Evolutionary conservation across 2,113 vertebrate genomes (phyloP).

Genomic region (Empidonax traillii): DNA sequence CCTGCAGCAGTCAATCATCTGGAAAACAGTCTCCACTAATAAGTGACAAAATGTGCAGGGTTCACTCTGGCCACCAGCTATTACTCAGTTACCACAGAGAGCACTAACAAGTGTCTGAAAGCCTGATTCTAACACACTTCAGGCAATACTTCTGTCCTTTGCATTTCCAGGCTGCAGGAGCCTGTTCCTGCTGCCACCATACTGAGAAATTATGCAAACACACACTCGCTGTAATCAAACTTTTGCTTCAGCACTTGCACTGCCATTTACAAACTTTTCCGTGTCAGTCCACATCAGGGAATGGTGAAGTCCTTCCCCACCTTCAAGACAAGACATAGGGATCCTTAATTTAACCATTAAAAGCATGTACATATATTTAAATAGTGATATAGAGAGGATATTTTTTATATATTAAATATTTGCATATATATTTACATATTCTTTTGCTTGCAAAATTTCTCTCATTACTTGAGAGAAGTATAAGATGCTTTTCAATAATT

Average conservation of each 20-base stretch:
- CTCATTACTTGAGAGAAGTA: neutral
- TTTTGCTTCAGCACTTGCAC: neutral
- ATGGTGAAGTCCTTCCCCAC: neutral
- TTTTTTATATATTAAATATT: neutral
- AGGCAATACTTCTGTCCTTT: neutral
- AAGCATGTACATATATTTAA: neutral
- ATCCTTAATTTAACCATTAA: neutral
- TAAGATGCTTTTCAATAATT: neutral
- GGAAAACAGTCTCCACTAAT: neutral
- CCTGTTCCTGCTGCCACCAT: neutral
- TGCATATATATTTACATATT: neutral
- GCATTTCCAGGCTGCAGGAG: neutral
- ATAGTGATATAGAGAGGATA: fast-evolving
- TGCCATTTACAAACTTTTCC: neutral
- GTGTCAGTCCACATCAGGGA: fast-evolving
- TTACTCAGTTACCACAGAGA: neutral
- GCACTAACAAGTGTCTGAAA: neutral
- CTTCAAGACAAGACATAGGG: neutral
- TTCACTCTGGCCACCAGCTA: neutral
- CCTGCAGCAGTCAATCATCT: neutral
- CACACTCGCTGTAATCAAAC: neutral
- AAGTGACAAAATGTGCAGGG: neutral
- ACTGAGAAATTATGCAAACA: neutral
- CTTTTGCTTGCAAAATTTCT: neutral
- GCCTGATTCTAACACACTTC: neutral